Base-by-base conservation (phyloP, 1,140 invertebrate genomes). In the Sinonovacula constricta region DNA sequence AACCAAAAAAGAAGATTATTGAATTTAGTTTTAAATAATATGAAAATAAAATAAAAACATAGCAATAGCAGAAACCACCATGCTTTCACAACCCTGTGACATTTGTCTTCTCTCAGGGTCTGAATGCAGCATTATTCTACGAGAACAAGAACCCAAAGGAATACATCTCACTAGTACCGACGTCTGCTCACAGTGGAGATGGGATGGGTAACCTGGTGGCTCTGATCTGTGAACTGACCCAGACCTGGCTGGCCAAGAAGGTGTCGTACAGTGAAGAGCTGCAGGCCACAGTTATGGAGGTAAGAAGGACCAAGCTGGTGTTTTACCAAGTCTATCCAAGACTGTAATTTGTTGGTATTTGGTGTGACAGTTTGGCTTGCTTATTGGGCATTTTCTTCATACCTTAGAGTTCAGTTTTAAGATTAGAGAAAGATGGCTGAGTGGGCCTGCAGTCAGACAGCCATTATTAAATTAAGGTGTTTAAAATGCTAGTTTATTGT, bases 141-240 rank as follows among this genome's bases (percentile, higher is more conserved):
- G 96, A 98, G 85, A 99, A 99, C 92, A 96, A 96, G 0, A 97
- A 99, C 91, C 94, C 95, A 0, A 94, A 96, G 78, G 95, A 94
- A 54, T 99, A 99, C 85, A 95, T 99, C 24, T 99, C 97, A 0
- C 92, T 99, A 82, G 96, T 99, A 31, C 99, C 99, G 1, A 99
- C 99, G 0, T 99, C 98, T 79, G 99, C 99, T 12, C 95, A 98
- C 75, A 96, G 96, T 24, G 95, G 95, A 85, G 99, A 99, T 90
- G 99, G 99, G 71, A 99, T 99, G 97, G 98, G 98, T 22, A 99
- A 99, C 90, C 91, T 99, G 26, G 93, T 99, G 81, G 95, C 96
- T 2, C 93, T 99, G 79, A 97, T 99, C 79, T 95, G 98, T 33
- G 95, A 98, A 84, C 94, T 95, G 28, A 97, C 96, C 80, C 98